Evolutionary conservation across 1,140 invertebrate genomes (phyloP).

Genomic region (Cydia splendana): DNA sequence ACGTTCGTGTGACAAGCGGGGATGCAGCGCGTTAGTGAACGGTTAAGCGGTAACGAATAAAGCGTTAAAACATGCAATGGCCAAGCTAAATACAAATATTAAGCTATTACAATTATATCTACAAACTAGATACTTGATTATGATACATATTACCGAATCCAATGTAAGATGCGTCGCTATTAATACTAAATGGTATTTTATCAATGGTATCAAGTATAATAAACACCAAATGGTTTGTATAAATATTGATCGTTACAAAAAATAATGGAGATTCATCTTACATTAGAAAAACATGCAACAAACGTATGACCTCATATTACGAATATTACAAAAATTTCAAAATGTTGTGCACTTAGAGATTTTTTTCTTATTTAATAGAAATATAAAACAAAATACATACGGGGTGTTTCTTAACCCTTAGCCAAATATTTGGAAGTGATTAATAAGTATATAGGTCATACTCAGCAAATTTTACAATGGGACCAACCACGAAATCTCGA

Average conservation of each 20-base stretch:
- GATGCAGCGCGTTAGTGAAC: slow-evolving; percentile 48
- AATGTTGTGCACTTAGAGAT: neutral
- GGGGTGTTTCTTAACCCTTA: too few relatives aligned
- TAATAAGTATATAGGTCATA: too few relatives aligned
- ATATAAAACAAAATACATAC: neutral
- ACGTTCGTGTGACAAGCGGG: slow-evolving; percentile 48
- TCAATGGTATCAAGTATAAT: too few relatives aligned
- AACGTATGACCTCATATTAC: neutral
- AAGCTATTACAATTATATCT: slow-evolving; percentile 41
- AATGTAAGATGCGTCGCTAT: neutral
- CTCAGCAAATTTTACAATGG: too few relatives aligned
- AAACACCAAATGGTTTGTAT: too few relatives aligned
- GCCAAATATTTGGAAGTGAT: too few relatives aligned
- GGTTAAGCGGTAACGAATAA: slow-evolving; percentile 40
- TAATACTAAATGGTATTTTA: too few relatives aligned
- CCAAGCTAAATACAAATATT: slow-evolving; percentile 36
- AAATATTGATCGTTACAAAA: neutral
- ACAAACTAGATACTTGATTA: slow-evolving; percentile 34
- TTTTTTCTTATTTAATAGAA: neutral
- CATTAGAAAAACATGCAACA: neutral
- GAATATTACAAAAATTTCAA: neutral
- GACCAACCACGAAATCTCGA: neutral
- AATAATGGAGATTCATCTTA: neutral
- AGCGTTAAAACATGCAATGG: slow-evolving; percentile 37
- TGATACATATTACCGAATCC: neutral